phyloP scores from a whole-genome alignment of 2,113 vertebrate species.

The Blennius ocellaris region DNA sequence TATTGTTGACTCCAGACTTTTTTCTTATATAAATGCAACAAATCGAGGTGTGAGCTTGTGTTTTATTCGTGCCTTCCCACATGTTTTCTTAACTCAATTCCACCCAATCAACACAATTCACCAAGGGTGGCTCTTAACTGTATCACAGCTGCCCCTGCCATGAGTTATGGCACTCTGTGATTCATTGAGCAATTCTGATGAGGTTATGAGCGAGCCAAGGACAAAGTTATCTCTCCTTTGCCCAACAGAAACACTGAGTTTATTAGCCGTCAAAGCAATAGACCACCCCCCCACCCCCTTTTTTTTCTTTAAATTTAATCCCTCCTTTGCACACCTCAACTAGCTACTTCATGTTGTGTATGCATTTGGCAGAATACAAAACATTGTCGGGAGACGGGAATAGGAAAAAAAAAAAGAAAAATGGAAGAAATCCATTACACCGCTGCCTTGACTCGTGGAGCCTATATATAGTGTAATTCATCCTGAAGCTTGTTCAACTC shows the following conservation, averaged over 20 bases:
- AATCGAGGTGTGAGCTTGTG: slow-evolving; percentile 17
- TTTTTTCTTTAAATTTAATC: slow-evolving; percentile 52
- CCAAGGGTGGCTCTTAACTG: slow-evolving; percentile 68
- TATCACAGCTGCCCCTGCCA: slow-evolving; percentile 69
- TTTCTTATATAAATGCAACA: slow-evolving; percentile 7
- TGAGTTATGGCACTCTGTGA: slow-evolving; percentile 73
- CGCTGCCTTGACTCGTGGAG: slow-evolving; percentile 65
- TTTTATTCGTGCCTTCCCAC: slow-evolving; percentile 24
- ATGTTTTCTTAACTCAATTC: slow-evolving; percentile 40
- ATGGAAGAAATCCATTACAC: slow-evolving; percentile 67
- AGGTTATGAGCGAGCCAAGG: slow-evolving; percentile 80
- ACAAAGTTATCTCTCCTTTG: slow-evolving; percentile 78
- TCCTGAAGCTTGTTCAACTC: slow-evolving; percentile 72
- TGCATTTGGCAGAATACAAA: slow-evolving; percentile 49
- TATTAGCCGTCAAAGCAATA: slow-evolving; percentile 73
- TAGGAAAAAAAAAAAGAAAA: slow-evolving; percentile 36
- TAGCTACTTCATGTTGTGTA: slow-evolving; percentile 42
- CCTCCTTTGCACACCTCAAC: slow-evolving; percentile 44
- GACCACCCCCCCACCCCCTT: slow-evolving; percentile 5
- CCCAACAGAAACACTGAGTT: slow-evolving; percentile 74
- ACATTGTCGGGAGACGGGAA: slow-evolving; percentile 25
- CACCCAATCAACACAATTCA: slow-evolving; percentile 36
- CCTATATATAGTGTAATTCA: slow-evolving; percentile 71
- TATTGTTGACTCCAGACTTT: background rate
- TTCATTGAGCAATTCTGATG: slow-evolving; percentile 80